phyloP scores from a whole-genome alignment of 1,140 invertebrate genomes.

The Bombus waltoni region DNA sequence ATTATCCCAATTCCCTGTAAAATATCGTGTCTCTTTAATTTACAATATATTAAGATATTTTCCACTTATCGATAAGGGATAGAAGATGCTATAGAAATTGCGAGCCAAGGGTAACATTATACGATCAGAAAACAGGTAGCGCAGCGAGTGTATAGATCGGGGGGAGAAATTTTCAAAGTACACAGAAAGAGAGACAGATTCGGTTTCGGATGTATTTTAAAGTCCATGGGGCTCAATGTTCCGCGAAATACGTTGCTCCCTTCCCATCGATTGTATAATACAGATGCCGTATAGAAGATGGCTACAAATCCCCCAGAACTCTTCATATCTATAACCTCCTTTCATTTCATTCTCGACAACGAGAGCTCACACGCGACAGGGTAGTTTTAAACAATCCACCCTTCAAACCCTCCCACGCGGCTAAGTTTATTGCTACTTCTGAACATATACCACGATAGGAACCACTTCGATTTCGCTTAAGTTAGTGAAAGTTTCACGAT shows the following conservation, averaged over 20 bases:
- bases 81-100: not conserved
- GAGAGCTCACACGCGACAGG: conserved; percentile 37
- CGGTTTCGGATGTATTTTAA: conserved; percentile 68
- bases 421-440: conserved; percentile 60
- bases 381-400: conserved; percentile 76
- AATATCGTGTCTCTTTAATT: too few species aligned
- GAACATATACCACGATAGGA: conserved; percentile 39
- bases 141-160: not conserved
- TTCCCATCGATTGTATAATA: conserved; percentile 59
- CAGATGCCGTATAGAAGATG: conserved; percentile 70
- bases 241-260: conserved; percentile 73
- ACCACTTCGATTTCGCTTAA: conserved; percentile 33
- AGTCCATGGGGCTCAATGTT: conserved; percentile 76
- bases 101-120: conserved; percentile 12
- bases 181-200: conserved; percentile 61
- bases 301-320: conserved; percentile 74
- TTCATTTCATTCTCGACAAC: conserved; percentile 58
- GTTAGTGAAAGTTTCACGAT: not conserved
- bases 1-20: too few species aligned
- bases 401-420: conserved; percentile 54
- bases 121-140: not conserved
- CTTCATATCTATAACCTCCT: conserved; percentile 75
- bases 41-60: too few species aligned
- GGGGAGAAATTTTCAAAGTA: not conserved
- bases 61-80: not conserved